Evolutionary conservation across 1,140 invertebrate species (phyloP).

Genomic region (Psix sp.): DNA sequence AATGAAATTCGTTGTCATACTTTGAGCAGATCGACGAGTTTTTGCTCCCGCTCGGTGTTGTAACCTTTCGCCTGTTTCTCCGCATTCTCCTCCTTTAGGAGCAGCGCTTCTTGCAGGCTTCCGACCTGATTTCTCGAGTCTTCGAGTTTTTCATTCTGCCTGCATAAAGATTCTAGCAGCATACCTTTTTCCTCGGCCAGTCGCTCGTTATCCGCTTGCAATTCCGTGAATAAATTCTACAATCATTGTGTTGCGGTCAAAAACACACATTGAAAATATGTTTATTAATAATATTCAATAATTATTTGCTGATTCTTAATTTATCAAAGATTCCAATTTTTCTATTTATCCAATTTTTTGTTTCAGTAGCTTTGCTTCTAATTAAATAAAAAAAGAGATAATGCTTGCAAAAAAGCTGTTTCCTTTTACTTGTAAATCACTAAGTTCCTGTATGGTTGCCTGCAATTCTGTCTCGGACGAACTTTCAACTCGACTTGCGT

Average conservation of each 20-base stretch:
- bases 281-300: no score
- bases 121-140: conserved; percentile 85
- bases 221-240: conserved; percentile 86
- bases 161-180: conserved; percentile 91
- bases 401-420: not conserved
- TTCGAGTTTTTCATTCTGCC: conserved; percentile 93
- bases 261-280: no score
- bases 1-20: conserved; percentile 65
- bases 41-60: conserved; percentile 86
- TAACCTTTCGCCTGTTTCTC: conserved; percentile 76
- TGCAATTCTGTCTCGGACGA: conserved; percentile 92
- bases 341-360: no score
- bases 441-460: conserved; percentile 93
- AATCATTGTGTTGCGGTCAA: no score
- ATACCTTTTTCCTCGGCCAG: conserved; percentile 92
- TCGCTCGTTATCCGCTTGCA: conserved; percentile 91
- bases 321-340: no score
- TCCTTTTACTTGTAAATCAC: conserved; percentile 84
- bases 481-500: conserved; percentile 82
- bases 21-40: conserved; percentile 90
- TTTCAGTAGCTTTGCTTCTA: no score
- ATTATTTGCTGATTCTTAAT: no score
- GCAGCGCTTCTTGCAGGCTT: conserved; percentile 83
- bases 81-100: conserved; percentile 82
- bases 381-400: no score